Evolutionary conservation across 2,113 vertebrate genomes (phyloP), one percentile per base, ranked within the genome.

Genomic region (Mohoua ochrocephala): DNA sequence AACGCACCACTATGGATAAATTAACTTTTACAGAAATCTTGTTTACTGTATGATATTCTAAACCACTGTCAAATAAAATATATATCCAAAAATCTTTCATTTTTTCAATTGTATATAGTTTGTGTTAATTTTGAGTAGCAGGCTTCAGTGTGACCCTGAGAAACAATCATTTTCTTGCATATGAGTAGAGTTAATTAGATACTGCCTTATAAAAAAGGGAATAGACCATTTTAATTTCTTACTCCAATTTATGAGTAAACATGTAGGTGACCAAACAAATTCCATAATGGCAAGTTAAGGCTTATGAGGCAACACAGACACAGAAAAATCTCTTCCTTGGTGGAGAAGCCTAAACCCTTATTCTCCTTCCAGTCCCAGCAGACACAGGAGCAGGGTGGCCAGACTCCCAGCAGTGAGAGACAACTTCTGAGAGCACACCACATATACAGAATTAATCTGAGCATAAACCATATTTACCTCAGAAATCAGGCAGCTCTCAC

Each of bases 31-130:
- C 99, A 99, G 98, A 99, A 99, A 99, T 98, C 98, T 99, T 99
- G 99, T 99, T 99, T 99, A 99, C 99, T 99, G 99, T 99, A 99
- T 99, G 98, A 99, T 99, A 99, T 98, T 99, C 99, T 99, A 99
- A 99, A 99, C 99, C 98, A 99, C 98, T 99, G 99, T 99, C 98
- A 99, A 99, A 99, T 99, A 99, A 99, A 99, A 98, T 98, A 98
- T 99, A 99, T 99, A 99, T 98, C 98, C 98, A 98, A 99, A 99
- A 98, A 97, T 78, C 76, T 96, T 97, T 97, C 95, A 70, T 95
- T 98, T 98, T 97, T 97, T 71, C 78, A 97, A 91, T 95, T 97
- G 94, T 96, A 97, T 94, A 95, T 88, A 45, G 79, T 90, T 95
- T 97, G 95, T 97, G 82, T 97, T 81, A 91, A 97, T 97, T 97